Conservation (phyloP, 2,888 invertebrate species). For the Andricus quercusramuli region DNA sequence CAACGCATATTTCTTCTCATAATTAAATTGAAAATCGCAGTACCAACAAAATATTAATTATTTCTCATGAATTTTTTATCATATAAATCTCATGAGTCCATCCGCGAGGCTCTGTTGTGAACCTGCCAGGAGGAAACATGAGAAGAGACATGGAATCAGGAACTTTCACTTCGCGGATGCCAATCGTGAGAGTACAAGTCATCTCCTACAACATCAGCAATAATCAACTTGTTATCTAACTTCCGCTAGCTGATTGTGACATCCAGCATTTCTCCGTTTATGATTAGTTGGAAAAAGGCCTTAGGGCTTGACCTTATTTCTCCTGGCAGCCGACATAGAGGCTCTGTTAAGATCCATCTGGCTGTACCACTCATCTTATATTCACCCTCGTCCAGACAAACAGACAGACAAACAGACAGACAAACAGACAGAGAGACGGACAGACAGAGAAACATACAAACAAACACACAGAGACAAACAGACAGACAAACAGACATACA, state of each 20-base stretch:
- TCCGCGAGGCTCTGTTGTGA: constrained; percentile 30
- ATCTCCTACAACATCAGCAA: constrained; percentile 60
- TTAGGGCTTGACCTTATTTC: constrained; percentile 49
- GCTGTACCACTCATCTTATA: constrained; percentile 3
- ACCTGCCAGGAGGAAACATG: constrained; percentile 47
- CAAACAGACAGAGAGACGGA: no score
- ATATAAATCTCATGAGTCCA: neutral
- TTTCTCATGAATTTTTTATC: constrained; percentile 8
- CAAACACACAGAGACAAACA: no score
- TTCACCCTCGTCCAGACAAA: no score
- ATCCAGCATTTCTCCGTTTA: constrained; percentile 54
- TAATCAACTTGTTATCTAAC: constrained; percentile 67
- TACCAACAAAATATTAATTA: neutral
- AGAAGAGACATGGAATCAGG: constrained; percentile 56
- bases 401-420: no score
- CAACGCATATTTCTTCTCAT: no score
- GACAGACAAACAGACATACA: no score
- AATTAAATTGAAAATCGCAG: neutral
- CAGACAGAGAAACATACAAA: no score
- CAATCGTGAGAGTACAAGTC: constrained; percentile 67
- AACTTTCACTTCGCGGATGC: constrained; percentile 72
- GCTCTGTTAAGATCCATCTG: constrained; percentile 40
- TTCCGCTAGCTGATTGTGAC: constrained; percentile 60
- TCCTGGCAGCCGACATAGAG: neutral
- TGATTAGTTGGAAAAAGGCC: constrained; percentile 53